Evolutionary conservation across 2,888 invertebrate species (phyloP), one percentile per base, ranked within the genome.

Genomic region (Drosophila nigricruria): DNA sequence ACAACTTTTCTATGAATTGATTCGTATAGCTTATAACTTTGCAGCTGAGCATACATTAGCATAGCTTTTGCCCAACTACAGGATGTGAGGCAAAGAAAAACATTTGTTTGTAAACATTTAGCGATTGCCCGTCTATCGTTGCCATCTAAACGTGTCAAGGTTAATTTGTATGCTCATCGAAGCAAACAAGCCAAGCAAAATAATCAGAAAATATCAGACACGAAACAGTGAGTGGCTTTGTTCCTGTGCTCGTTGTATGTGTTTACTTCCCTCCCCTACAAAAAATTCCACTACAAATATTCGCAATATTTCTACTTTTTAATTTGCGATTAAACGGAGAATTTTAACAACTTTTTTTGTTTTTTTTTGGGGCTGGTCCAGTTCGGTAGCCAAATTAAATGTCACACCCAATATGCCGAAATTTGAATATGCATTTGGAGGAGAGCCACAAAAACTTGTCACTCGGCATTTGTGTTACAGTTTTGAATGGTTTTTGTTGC

Each of bases 301-400:
- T 50, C 53, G 34, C 20, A 47, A 42, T 64, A 57, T 56, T 61
- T 64, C 43, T 1, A 57, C n/a, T 45, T 57, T 57, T 43, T 25
- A 14, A 32, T 9, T 23, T 34, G 50, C 50, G 14, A 34, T 52
- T 52, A 52, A 23, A 6, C n/a, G 27, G 45, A 0, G 47, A 47
- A 10, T 27, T 27, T 27, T 10, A 23, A 34, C 23, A 38, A 25
- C 8, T 43, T 58, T 70, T 60, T 63, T 43, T 14, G 5, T 16
- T 16, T 64, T 56, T 23, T 42, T 45, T 25, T 16, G 14, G 25
- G 34, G 42, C 56, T 57, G 45, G 38, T 50, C 50, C 57, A 76
- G 72, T 70, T 80, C 82, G 50, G 82, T 78, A 70, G 76, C 69
- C 57, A 60, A 81, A 88, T 81, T 78, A 82, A 82, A 71, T 82